Percentiles rank a stretch among this genome's conserved stretches.
Evolutionary conservation across 2,113 vertebrate species (phyloP).

Genomic region (Heterochromis multidens): DNA sequence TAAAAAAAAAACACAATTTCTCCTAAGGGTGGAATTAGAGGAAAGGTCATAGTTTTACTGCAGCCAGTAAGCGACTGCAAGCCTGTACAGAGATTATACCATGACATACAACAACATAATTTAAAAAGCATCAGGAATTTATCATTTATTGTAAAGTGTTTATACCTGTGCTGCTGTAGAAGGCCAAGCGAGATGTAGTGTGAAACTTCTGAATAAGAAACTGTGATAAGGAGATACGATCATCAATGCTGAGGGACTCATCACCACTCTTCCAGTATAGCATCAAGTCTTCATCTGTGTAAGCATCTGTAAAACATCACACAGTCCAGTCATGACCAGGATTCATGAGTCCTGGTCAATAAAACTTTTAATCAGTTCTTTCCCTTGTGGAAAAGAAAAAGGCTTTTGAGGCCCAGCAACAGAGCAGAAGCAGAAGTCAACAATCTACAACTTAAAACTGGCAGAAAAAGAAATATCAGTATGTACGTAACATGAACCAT

Average conservation of each 20-base stretch:
- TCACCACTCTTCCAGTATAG: conserved; percentile 97
- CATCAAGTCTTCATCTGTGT: conserved; percentile 97
- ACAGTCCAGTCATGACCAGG: not conserved
- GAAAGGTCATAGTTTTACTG: not conserved
- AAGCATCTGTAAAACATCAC: conserved; percentile 81
- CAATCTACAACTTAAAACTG: not conserved
- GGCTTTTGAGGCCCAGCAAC: not conserved
- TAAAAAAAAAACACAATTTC: not conserved
- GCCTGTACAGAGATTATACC: not conserved
- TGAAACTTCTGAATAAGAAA: conserved; percentile 98
- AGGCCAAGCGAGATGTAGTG: conserved; percentile 93
- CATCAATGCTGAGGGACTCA: conserved; percentile 92
- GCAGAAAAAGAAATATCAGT: not conserved
- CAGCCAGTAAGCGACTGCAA: not conserved
- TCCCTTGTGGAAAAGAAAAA: not conserved
- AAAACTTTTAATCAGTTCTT: not conserved
- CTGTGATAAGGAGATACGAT: conserved; percentile 94
- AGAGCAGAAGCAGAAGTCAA: not conserved
- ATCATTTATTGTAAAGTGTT: not conserved
- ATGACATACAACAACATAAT: not conserved
- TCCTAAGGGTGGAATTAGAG: not conserved
- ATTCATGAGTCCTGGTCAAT: not conserved
- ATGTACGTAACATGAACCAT: not conserved
- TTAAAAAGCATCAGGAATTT: not conserved
- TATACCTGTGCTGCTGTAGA: conserved; percentile 97